Base-by-base conservation (phyloP, 1,140 invertebrate species). In the Habropoda laboriosa region DNA sequence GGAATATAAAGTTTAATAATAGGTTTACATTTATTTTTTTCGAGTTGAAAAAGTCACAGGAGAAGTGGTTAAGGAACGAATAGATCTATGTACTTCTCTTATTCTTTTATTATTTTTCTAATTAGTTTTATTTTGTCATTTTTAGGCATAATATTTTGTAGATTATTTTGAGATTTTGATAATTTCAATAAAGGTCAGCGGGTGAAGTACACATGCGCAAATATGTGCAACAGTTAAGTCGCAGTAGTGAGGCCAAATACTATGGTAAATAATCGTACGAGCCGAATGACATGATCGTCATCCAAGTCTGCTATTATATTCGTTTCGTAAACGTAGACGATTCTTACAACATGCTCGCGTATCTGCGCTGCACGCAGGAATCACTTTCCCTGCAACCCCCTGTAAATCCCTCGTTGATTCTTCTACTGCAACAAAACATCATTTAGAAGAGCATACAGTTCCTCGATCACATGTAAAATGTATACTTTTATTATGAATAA, bases 241-340 rank as follows among this genome's bases (percentile, higher is more conserved):
- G 35, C 63, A 30, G 16, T 53, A 72, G 32, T 40, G 21, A 30
- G 38, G 53, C 38, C 38, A 47, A 58, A 57, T 16, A 42, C 18
- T n/a, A 40, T 49, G 40, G 71, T 32, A 63, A 63, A 51, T 74
- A 74, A 74, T 63, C 57, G 30, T 72, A 47, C n/a, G 40, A 61
- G 57, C 32, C 21, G 45, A 63, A 63, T 74, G 71, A 74, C 58
- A 74, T 21, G 58, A 74, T 38, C 71, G 32, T 49, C 13, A 49
- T 51, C 32, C 57, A n/a, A 45, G 42, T 51, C 57, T 61, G 18
- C 71, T 57, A 74, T 74, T 74, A 74, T 63, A 74, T 74, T 74
- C 30, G 42, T 74, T 74, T 74, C 71, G 71, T 63, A 74, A 66
- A 67, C 73, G 49, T 45, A 64, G 51, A 18, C 38, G 61, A 76